phyloP scores from a whole-genome alignment of 1,140 invertebrate genomes.

The Tetramorium simillimum region DNA sequence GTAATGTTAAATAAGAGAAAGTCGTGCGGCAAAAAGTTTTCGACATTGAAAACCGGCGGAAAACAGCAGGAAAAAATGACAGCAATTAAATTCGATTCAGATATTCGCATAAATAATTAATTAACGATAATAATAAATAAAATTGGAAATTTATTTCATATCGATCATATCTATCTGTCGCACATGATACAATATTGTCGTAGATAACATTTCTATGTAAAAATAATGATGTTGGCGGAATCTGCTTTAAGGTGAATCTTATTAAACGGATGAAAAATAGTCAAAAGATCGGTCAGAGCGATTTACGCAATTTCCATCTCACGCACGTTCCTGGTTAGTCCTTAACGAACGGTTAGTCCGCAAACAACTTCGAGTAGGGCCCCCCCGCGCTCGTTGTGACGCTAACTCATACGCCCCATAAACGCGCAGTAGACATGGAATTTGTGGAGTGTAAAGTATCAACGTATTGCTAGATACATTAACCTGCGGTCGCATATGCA shows the following conservation, averaged over 20 bases:
- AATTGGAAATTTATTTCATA: too few relatives aligned
- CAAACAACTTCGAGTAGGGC: slow-evolving; percentile 54
- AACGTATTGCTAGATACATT: slow-evolving; percentile 46
- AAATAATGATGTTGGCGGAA: slow-evolving; percentile 8
- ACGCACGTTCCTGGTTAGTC: slow-evolving; percentile 40
- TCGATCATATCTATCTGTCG: background rate
- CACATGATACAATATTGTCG: background rate
- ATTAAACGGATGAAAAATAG: slow-evolving; percentile 26
- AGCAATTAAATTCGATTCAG: background rate
- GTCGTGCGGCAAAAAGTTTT: background rate
- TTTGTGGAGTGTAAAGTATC: slow-evolving; percentile 60
- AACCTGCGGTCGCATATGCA: slow-evolving; percentile 37
- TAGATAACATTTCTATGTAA: background rate
- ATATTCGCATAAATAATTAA: slow-evolving; percentile 22
- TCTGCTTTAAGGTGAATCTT: slow-evolving; percentile 12
- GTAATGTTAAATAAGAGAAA: slow-evolving; percentile 28
- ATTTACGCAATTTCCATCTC: slow-evolving; percentile 53
- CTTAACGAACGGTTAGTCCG: slow-evolving; percentile 53
- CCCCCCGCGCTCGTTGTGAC: slow-evolving; percentile 7
- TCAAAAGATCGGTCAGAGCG: slow-evolving; percentile 10
- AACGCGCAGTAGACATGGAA: slow-evolving; percentile 52
- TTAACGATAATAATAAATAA: background rate
- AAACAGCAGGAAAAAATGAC: background rate
- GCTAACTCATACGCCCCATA: slow-evolving; percentile 42
- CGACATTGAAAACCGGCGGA: background rate